Conservation (phyloP, 1,140 invertebrate species). For the Agrilus planipennis region DNA sequence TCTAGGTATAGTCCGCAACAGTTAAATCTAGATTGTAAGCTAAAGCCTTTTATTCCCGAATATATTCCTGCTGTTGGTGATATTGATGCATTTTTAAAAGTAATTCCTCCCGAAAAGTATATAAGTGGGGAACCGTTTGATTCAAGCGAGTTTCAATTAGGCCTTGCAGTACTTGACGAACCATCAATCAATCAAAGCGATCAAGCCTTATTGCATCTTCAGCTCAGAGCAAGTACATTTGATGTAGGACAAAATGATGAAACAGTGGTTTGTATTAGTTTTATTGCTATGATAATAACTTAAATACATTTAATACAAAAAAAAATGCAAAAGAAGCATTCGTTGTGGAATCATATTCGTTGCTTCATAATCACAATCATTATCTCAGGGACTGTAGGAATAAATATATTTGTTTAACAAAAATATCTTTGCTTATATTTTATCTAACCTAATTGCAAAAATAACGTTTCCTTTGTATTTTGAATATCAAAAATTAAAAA, state of each 20-base stretch:
- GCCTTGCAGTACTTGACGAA: conserved; percentile 85
- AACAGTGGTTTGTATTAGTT: no score
- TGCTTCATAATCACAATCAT: no score
- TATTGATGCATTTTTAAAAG: conserved; percentile 95
- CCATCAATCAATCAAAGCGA: conserved; percentile 92
- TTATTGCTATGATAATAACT: no score
- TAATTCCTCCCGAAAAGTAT: conserved; percentile 61
- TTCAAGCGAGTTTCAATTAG: conserved; percentile 38
- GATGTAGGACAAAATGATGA: conserved; percentile 11
- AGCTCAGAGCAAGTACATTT: conserved; percentile 70
- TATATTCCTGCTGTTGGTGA: conserved; percentile 97
- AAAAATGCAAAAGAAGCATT: no score
- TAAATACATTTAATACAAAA: no score
- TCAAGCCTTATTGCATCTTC: conserved; percentile 84
- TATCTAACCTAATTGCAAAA: no score
- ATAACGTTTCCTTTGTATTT: no score
- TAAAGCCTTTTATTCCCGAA: conserved; percentile 92
- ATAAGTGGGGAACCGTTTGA: conserved; percentile 30
- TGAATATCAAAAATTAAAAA: no score
- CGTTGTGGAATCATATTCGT: no score
- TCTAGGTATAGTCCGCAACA: conserved; percentile 82
- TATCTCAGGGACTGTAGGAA: no score
- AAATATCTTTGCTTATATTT: no score
- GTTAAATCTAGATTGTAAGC: conserved; percentile 78
- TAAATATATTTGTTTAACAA: no score